phyloP scores from a whole-genome alignment of 2,113 vertebrate species.

The Myiagra hebetior region DNA sequence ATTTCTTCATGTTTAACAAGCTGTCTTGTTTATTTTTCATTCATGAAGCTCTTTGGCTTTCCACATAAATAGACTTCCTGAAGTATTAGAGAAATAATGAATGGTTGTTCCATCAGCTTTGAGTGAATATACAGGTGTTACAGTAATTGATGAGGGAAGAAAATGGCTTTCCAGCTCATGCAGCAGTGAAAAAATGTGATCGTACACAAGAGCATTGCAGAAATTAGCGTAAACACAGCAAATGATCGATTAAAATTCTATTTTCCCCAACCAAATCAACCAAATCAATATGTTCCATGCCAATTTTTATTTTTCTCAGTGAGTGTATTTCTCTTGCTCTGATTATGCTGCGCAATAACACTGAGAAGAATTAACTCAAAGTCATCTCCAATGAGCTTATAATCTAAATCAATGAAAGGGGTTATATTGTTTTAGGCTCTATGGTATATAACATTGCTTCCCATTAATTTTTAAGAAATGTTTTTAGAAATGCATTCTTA shows the following conservation, averaged over 20 bases:
- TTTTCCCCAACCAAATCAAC: background rate
- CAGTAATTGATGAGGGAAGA: background rate
- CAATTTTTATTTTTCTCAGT: background rate
- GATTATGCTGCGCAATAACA: background rate
- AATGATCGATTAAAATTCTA: background rate
- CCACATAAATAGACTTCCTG: background rate
- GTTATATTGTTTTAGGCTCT: background rate
- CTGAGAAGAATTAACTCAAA: background rate
- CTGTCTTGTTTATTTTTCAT: background rate
- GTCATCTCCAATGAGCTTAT: background rate
- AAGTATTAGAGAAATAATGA: background rate
- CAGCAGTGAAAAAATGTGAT: background rate
- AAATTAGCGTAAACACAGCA: constrained; percentile 6
- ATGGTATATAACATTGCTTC: background rate
- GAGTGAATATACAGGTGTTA: background rate
- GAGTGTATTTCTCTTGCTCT: background rate
- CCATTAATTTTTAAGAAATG: background rate
- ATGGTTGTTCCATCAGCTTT: background rate
- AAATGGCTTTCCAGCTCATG: background rate
- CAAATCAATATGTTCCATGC: background rate
- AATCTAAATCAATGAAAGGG: background rate
- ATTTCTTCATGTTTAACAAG: background rate
- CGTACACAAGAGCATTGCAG: background rate
- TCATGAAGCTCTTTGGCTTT: background rate
- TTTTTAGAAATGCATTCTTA: background rate